phyloP scores from a whole-genome alignment of 2,888 invertebrate genomes.

The Hesperia comma region DNA sequence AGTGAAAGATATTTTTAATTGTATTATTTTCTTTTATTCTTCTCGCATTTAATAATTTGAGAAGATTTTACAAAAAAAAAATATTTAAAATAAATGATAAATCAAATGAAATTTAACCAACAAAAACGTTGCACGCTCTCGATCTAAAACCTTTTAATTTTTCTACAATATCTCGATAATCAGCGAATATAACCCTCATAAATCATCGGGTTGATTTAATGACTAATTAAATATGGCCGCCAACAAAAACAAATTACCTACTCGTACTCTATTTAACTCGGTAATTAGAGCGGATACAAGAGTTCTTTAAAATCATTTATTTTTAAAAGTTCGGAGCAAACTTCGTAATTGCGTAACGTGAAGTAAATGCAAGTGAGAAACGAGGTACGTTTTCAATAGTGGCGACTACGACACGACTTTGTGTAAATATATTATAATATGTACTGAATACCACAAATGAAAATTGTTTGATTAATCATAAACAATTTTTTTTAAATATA shows the following conservation, averaged over 20 bases:
- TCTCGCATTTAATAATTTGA: too few relatives aligned
- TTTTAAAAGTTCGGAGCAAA: conserved; percentile 35
- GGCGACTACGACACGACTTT: conserved; percentile 14
- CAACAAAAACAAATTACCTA: conserved; percentile 42
- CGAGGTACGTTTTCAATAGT: neutral
- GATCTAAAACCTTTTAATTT: conserved; percentile 21
- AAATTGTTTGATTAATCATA: too few relatives aligned
- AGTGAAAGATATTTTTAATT: too few relatives aligned
- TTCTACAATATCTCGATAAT: conserved; percentile 21
- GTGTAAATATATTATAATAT: too few relatives aligned
- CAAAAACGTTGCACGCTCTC: conserved; percentile 22
- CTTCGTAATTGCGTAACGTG: conserved; percentile 34
- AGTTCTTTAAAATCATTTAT: conserved; percentile 24
- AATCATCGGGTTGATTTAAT: conserved; percentile 43
- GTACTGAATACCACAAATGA: too few relatives aligned
- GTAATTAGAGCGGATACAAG: conserved; percentile 41
- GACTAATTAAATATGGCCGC: conserved; percentile 41
- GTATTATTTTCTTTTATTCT: too few relatives aligned
- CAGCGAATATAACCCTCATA: conserved; percentile 38
- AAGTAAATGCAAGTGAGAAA: conserved; percentile 30
- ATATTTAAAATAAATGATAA: too few relatives aligned
- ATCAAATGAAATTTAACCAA: too few relatives aligned
- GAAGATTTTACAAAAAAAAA: too few relatives aligned
- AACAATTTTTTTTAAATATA: too few relatives aligned
- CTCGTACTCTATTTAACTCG: conserved; percentile 41